phyloP scores from a whole-genome alignment of 23 tunicate species.

The Oikopleura dioica region DNA sequence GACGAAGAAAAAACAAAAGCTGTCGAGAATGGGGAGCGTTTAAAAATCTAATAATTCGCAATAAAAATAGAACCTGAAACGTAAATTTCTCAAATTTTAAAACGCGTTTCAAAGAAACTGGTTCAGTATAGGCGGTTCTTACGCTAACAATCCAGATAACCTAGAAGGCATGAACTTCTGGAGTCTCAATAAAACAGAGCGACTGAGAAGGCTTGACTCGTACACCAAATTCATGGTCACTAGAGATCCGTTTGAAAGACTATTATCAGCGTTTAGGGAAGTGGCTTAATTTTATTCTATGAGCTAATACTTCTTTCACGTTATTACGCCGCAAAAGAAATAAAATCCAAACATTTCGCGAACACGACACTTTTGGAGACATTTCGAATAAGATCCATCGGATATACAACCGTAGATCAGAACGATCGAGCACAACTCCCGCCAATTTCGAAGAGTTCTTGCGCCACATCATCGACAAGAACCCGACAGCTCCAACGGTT shows the following conservation, averaged over 20 bases:
- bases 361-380: too few species aligned
- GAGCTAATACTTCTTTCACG: too few species aligned
- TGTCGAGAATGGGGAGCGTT: background rate
- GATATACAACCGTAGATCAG: too few species aligned
- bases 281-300: too few species aligned
- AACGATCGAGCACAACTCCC: too few species aligned
- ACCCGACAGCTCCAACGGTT: background rate
- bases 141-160: background rate
- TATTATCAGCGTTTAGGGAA: background rate
- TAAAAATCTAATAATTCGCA: too few species aligned
- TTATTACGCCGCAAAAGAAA: too few species aligned
- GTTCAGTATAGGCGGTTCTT: background rate
- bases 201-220: background rate
- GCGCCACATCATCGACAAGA: slow-evolving; percentile 19
- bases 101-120: too few species aligned
- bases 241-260: background rate
- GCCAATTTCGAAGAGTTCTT: slow-evolving; percentile 20
- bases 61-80: too few species aligned
- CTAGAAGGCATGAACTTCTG: slow-evolving; percentile 7
- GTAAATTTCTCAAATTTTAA: too few species aligned
- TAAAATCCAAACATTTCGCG: too few species aligned
- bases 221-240: slow-evolving; percentile 9
- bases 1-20: background rate
- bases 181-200: background rate
- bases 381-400: too few species aligned